These are phyloP conservation scores for Caenorhabditis parvicauda DNA, from an alignment of 2,888 invertebrate species.

Conservation along the genomic window DNA sequence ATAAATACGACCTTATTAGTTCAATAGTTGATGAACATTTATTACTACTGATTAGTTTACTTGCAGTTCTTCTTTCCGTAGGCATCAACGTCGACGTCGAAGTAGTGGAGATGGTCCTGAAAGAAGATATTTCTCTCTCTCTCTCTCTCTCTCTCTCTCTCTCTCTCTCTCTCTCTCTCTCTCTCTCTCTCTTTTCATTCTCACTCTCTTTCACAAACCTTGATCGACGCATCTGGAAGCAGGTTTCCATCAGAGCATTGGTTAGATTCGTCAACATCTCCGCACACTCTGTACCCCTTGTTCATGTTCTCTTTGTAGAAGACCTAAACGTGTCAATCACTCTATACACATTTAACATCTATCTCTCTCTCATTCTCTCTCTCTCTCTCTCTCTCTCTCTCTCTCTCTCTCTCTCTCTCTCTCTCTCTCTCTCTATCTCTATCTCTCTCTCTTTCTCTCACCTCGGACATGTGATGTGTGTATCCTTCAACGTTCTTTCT, in stretches of 20 bases:
- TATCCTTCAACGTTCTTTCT: constrained; percentile 38
- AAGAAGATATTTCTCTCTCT: neutral
- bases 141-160: neutral
- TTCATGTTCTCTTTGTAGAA: constrained; percentile 47
- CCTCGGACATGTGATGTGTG: constrained; percentile 45
- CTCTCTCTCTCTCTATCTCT: too few species aligned
- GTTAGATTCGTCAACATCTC: constrained; percentile 37
- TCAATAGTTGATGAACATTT: too few species aligned
- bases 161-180: neutral
- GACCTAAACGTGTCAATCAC: constrained; percentile 8
- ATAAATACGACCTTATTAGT: too few species aligned
- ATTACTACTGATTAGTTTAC: too few species aligned
- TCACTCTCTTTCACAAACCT: neutral
- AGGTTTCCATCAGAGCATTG: constrained; percentile 44
- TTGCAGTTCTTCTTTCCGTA: constrained; percentile 29
- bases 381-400: too few species aligned
- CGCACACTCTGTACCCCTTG: constrained; percentile 29
- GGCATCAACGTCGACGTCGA: constrained; percentile 21
- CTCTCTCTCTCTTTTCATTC: neutral
- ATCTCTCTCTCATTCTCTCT: too few species aligned
- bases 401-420: too few species aligned
- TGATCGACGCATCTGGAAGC: constrained; percentile 29
- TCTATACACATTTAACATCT: too few species aligned
- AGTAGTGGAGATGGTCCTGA: constrained; percentile 40
- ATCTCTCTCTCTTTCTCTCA: constrained; percentile 7